A percentile compares a stretch with the other conserved stretches of the same genome.
Conservation (phyloP, 1,140 invertebrate species). For the Drosophila miranda region DNA sequence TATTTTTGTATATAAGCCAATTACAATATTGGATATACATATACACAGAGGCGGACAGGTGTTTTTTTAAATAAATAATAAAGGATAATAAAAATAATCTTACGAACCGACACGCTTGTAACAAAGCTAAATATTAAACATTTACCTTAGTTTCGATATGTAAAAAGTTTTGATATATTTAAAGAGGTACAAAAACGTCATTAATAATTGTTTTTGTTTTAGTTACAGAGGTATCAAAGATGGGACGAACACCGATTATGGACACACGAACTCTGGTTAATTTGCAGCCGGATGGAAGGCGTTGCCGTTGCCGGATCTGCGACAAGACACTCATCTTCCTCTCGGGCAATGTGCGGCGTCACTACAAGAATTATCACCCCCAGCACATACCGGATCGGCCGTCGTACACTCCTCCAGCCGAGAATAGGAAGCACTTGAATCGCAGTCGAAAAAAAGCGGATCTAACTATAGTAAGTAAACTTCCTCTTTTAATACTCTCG, state of each 20-base stretch:
- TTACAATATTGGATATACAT: too few relatives aligned
- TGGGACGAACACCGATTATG: constrained; percentile 7
- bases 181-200: too few relatives aligned
- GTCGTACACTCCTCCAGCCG: background rate
- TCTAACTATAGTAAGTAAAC: constrained; percentile 1
- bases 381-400: background rate
- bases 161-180: too few relatives aligned
- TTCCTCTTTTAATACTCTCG: too few relatives aligned
- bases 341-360: constrained; percentile 11
- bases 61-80: too few relatives aligned
- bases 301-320: constrained; percentile 11
- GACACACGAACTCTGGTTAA: constrained; percentile 1
- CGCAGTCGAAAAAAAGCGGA: background rate
- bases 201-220: background rate
- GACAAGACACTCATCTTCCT: constrained; percentile 5
- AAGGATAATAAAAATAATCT: too few relatives aligned
- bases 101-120: too few relatives aligned
- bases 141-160: too few relatives aligned
- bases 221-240: background rate
- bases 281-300: constrained; percentile 2
- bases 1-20: too few relatives aligned
- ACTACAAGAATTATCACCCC: constrained; percentile 13
- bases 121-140: too few relatives aligned
- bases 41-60: too few relatives aligned
- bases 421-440: background rate